Base-by-base conservation (phyloP, 2,888 invertebrate genomes). In the Helobdella robusta region DNA sequence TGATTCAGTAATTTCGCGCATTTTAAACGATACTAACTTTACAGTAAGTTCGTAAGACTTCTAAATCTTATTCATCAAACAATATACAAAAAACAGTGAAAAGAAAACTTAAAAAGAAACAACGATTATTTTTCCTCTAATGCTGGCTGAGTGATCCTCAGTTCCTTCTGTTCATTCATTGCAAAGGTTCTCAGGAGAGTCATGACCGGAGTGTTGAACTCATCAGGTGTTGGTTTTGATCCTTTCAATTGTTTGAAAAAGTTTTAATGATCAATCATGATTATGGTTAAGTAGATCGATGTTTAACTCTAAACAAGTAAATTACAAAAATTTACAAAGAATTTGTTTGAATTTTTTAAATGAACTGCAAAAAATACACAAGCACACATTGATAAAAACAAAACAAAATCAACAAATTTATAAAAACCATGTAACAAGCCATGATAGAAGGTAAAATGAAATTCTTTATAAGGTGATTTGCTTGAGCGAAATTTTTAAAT, bases 191-290 rank as follows among this genome's bases (percentile, higher is more conserved):
- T 89, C 2, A 95, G 81, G 76, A 91, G 79, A 64, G 84, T 79
- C 90, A 94, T 91, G 18, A 94, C 82, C 80, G 89, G 87, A 76
- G 86, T 89, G 73, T 93, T 84, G 78, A 87, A 93, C 77, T 93
- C 89, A 46, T 84, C 76, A 1, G 94, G 94, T 3, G 88, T 88
- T 20, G 87, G 85, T 75, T 88, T 86, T 4, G 59, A 59, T 32
- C 68, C 69, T 69, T 44, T 25, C 58, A 36, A 40, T 40, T 40
- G n/a, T n/a, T 40, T 40, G 44, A 40, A 15, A 15, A 15, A 8
- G 11, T 15, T 40, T 40, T 40, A 40, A 15, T 40, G n/a, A 40
- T 11, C n/a, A 40, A 40, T 40, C n/a, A 40, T n/a, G 11, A 15
- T n/a, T 40, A 40, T 11, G 44, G 11, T n/a, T 11, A 8, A 15